A percentile compares a stretch with the other conserved stretches of the same genome.
Evolutionary conservation across 2,797 vertebrate genomes (phyloP).

Genomic region (Rhinatrema bivittatum): DNA sequence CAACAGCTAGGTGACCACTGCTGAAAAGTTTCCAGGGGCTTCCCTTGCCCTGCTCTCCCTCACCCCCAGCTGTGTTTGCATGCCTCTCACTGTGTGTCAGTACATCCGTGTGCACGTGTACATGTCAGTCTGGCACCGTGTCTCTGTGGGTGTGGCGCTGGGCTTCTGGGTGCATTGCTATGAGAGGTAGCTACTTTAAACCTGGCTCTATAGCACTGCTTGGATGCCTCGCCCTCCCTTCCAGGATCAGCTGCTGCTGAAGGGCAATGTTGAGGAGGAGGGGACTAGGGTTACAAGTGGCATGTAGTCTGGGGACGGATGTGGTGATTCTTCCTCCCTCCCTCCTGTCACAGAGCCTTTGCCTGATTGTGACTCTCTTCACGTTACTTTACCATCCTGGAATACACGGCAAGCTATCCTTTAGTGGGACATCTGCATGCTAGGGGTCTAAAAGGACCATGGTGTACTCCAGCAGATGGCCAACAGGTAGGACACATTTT

Average conservation of each 20-base stretch:
- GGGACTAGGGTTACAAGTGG: not conserved
- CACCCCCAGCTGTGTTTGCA: not conserved
- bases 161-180: not conserved
- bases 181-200: no score
- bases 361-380: no score
- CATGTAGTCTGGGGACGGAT: not conserved
- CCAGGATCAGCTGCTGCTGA: not conserved
- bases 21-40: not conserved
- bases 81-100: not conserved
- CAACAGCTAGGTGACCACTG: no score
- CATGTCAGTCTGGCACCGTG: not conserved
- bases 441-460: no score
- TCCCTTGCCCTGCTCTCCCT: not conserved
- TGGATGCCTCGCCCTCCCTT: not conserved
- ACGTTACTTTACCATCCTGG: no score
- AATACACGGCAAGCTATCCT: no score
- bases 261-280: not conserved
- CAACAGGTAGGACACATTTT: no score
- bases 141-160: not conserved
- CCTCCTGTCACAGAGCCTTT: no score
- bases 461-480: no score
- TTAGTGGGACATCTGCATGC: no score
- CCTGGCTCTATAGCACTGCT: no score
- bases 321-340: not conserved
- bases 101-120: not conserved